A percentile compares a stretch with the other conserved stretches of the same genome.
Conservation (phyloP, 2,888 invertebrate genomes). For the Ophioninae sp. region DNA sequence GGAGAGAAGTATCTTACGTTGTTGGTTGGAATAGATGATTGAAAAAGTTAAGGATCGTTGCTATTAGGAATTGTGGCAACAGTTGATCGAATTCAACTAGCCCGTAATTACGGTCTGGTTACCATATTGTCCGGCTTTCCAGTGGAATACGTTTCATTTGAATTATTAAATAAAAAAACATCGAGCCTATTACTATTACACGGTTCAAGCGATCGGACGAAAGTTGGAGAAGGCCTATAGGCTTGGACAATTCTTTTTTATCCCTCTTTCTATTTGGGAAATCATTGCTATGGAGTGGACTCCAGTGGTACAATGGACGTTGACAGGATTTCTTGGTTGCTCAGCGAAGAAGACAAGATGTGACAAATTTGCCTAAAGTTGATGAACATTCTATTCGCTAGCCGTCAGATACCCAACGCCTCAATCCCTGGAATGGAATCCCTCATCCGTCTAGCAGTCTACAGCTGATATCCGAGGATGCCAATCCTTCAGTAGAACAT, state of each 20-base stretch:
- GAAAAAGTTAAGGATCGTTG: neutral
- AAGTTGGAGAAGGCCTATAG: no score
- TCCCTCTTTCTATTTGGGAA: neutral
- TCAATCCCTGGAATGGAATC: neutral
- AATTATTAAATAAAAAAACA: no score
- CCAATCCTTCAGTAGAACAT: neutral
- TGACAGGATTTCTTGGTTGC: neutral
- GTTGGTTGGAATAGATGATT: neutral
- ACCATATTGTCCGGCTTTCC: neutral
- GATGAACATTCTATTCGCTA: neutral
- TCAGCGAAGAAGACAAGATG: neutral
- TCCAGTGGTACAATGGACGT: neutral
- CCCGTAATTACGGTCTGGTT: neutral
- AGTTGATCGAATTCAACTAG: neutral
- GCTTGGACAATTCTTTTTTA: no score
- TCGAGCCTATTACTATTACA: no score
- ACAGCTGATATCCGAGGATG: neutral
- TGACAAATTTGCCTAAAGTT: neutral
- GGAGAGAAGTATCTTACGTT: neutral
- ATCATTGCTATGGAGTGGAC: neutral
- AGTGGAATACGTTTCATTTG: neutral
- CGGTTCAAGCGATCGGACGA: no score
- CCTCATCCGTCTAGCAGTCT: neutral
- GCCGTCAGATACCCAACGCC: neutral
- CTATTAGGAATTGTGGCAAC: neutral